These are phyloP conservation scores for Polypterus senegalus DNA, from an alignment of 2,113 vertebrate species.

Conservation along the genomic window DNA sequence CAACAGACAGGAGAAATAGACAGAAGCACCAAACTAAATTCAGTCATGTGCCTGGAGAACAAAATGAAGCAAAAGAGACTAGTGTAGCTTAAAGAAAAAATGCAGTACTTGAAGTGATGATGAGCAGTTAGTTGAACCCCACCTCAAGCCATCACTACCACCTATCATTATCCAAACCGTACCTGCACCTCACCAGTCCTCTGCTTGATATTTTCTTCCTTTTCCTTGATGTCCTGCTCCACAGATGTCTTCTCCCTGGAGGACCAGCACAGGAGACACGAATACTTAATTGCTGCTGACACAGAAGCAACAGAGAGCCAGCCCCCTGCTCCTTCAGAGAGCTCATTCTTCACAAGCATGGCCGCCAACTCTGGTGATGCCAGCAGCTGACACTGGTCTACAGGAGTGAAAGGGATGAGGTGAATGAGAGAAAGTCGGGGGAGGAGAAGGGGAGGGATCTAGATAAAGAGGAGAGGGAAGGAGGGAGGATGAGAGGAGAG, in stretches of 20 bases:
- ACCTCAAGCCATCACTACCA: too few relatives aligned
- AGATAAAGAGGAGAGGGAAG: constrained; percentile 16
- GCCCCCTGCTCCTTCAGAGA: constrained; percentile 41
- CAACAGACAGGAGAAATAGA: too few relatives aligned
- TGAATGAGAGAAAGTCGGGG: constrained; percentile 32
- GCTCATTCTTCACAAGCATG: constrained; percentile 69
- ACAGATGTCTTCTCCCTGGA: constrained; percentile 92
- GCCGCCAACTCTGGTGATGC: constrained; percentile 21
- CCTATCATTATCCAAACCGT: constrained; percentile 18
- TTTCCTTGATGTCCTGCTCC: constrained; percentile 92
- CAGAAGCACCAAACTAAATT: too few relatives aligned
- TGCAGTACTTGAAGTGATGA: not conserved
- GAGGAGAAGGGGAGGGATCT: constrained; percentile 20
- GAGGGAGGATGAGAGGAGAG: constrained; percentile 34
- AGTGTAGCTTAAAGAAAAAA: not conserved
- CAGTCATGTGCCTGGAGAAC: too few relatives aligned
- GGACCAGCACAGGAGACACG: constrained; percentile 83
- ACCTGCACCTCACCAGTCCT: constrained; percentile 86
- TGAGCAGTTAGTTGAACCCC: too few relatives aligned
- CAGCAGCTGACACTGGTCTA: constrained; percentile 12
- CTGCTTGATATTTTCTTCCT: constrained; percentile 81
- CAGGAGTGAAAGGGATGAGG: not conserved
- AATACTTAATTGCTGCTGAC: constrained; percentile 73
- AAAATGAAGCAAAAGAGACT: too few relatives aligned
- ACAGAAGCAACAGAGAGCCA: constrained; percentile 65